These are phyloP conservation scores for Takifugu flavidus DNA, from an alignment of 2,113 vertebrate genomes.

Conservation along the genomic window DNA sequence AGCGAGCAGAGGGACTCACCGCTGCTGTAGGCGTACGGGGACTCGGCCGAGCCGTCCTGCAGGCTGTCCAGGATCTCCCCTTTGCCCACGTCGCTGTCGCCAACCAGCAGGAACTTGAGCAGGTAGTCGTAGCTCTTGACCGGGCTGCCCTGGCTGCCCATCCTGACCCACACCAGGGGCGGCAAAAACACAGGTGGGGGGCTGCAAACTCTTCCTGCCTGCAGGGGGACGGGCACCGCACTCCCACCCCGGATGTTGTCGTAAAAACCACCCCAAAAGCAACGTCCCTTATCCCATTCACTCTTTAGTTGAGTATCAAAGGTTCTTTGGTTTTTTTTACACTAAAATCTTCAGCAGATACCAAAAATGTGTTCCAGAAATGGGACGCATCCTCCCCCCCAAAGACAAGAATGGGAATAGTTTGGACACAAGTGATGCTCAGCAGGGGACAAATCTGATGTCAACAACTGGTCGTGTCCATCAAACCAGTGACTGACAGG, in stretches of 20 bases:
- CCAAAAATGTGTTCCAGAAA: conserved; percentile 15
- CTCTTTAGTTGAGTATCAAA: background rate
- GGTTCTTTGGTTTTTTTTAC: background rate
- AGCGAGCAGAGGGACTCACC: conserved; percentile 73
- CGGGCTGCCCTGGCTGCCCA: conserved; percentile 95
- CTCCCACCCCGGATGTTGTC: background rate
- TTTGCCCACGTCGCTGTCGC: conserved; percentile 96
- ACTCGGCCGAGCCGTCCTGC: conserved; percentile 94
- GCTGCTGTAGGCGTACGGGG: conserved; percentile 95
- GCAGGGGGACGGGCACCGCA: background rate
- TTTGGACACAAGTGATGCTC: background rate
- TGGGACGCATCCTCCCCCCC: conserved; percentile 14
- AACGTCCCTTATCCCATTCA: conserved; percentile 35
- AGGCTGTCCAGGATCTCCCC: conserved; percentile 96
- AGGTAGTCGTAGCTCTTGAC: conserved; percentile 97
- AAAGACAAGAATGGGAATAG: conserved; percentile 1
- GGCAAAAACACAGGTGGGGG: conserved; percentile 1
- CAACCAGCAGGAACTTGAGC: conserved; percentile 94
- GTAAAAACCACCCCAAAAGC: conserved; percentile 12
- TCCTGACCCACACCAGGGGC: conserved; percentile 75
- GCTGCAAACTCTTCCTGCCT: background rate
- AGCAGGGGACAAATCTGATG: background rate
- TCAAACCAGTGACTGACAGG: background rate
- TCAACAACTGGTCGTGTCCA: background rate
- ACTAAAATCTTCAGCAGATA: conserved; percentile 3